Evolutionary conservation across 2,113 vertebrate species (phyloP).

Genomic region (Pterocles orientalis): DNA sequence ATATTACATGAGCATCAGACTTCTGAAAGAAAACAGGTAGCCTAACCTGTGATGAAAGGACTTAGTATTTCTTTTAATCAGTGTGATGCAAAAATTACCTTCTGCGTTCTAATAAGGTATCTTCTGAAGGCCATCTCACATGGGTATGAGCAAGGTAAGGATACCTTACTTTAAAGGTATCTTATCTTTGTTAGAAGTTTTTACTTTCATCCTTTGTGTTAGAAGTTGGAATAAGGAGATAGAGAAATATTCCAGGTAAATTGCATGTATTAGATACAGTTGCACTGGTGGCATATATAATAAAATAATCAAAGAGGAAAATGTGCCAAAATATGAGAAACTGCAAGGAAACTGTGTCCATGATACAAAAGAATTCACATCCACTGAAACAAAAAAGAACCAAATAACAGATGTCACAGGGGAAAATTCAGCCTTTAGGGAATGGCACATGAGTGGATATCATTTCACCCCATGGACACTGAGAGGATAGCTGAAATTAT

Average conservation of each 20-base stretch:
- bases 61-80: not conserved
- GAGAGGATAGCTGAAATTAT: not conserved
- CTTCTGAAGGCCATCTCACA: not conserved
- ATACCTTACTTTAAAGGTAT: not conserved
- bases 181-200: not conserved
- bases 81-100: not conserved
- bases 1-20: not conserved
- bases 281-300: not conserved
- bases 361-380: not conserved
- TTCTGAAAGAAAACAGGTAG: not conserved
- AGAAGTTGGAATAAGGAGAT: not conserved
- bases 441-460: not conserved
- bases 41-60: not conserved
- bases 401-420: not conserved
- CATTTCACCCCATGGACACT: not conserved
- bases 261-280: not conserved
- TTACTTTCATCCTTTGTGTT: not conserved
- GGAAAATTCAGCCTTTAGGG: conserved; percentile 13
- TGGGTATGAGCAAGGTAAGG: not conserved
- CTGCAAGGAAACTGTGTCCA: not conserved
- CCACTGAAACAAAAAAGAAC: not conserved
- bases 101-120: not conserved
- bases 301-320: not conserved
- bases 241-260: not conserved
- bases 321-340: not conserved